Base-by-base conservation (phyloP, 1,140 invertebrate species). In the Lepidostoma basale region DNA sequence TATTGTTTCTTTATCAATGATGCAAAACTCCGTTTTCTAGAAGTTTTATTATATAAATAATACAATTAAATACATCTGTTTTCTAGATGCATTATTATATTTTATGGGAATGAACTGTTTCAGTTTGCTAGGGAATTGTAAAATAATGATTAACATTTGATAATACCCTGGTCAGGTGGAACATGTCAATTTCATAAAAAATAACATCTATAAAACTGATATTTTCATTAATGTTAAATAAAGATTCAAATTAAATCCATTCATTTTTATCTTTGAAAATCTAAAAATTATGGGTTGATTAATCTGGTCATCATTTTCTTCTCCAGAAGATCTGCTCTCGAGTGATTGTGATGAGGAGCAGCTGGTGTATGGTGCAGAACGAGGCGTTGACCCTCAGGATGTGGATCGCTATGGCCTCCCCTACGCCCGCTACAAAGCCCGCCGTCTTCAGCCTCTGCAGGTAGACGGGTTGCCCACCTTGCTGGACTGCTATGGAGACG, bases 341-440 rank as follows among this genome's bases (percentile, higher is more conserved):
- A 85, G 81, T 65, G 85, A 85, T 74, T 70, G 74, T 14, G 56
- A 23, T 0, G 81, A 83, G 74, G 80, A 81, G 23, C 39, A 63
- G 16, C 75, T 76, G 68, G 78, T 81, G 66, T 82, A 82, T 67
- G 77, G 80, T 14, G 33, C 25, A 20, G 25, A 25, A 36, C 18
- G 74, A 22, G 75, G 77, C 30, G 12, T 79, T 36, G 77, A 75
- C 36, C 76, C 76, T n/a, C 77, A 80, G 65, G 80, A 83, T 71
- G 76, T 77, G 0, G 75, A 79, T 62, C 70, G 75, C 10, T 83
- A 81, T 54, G 82, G 82, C 1, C 67, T 70, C 36, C 79, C 77
- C 1, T 83, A 83, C 52, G 82, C 81, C 0, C 79, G 77, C 60
- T 83, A 83, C 54, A 83, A 82, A 73, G 77, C 78, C 0, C 77